These are phyloP conservation scores for Onychomys torridus DNA, from an alignment of 2,797 vertebrate species.

Conservation along the genomic window DNA sequence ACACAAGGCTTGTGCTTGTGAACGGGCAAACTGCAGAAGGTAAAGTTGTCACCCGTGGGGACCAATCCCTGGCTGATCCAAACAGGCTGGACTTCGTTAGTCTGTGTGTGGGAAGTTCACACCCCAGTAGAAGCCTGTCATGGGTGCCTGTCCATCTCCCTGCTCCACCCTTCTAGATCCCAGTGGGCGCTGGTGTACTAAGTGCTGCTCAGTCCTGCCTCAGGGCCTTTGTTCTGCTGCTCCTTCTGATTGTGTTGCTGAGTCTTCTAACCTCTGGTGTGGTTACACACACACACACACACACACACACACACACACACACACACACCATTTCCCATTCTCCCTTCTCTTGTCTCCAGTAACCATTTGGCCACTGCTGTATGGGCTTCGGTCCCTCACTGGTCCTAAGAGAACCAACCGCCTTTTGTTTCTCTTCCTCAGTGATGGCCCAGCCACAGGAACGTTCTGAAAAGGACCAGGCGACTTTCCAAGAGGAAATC, in stretches of 20 bases:
- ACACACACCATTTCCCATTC: background rate
- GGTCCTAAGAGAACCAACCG: background rate
- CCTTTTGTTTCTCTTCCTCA: background rate
- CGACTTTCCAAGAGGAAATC: background rate
- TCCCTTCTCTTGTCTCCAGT: background rate
- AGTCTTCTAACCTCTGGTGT: background rate
- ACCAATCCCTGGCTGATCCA: background rate
- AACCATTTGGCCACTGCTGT: no score
- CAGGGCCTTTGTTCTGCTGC: background rate
- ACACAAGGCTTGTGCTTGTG: accelerated
- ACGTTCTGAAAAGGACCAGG: background rate
- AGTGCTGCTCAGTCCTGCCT: background rate
- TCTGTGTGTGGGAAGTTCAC: background rate
- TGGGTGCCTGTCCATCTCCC: accelerated
- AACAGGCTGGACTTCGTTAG: background rate
- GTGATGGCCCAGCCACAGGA: background rate
- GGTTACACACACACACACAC: no score
- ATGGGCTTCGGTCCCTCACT: background rate
- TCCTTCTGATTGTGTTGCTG: background rate
- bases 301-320: no score
- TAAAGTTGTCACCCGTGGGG: background rate
- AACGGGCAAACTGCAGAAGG: background rate
- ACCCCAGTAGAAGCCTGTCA: background rate
- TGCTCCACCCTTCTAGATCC: background rate
- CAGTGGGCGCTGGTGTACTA: background rate